Evolutionary conservation across 2,797 vertebrate genomes (phyloP).

Genomic region (Vireo griseus): DNA sequence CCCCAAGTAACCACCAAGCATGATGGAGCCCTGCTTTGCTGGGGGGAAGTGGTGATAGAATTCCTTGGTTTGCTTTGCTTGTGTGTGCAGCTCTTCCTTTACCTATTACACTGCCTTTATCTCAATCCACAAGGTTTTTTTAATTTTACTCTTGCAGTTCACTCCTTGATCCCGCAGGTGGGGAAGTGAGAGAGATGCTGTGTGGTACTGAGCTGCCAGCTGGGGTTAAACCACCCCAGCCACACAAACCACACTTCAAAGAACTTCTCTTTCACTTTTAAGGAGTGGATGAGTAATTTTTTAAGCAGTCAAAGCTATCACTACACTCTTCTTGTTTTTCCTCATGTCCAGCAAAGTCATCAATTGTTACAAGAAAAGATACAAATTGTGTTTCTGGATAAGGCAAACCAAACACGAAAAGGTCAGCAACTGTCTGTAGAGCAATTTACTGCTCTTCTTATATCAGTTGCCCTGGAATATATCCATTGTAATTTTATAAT

Average conservation of each 20-base stretch:
- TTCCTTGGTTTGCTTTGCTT: not conserved
- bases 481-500: not conserved
- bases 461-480: not conserved
- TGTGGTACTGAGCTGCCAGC: not conserved
- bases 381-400: not conserved
- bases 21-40: not conserved
- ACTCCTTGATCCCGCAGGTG: not conserved
- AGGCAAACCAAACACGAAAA: not conserved
- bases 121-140: not conserved
- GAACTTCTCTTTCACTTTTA: conserved; percentile 5
- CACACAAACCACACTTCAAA: not conserved
- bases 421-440: not conserved
- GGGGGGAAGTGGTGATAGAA: not conserved
- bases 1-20: not conserved
- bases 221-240: not conserved
- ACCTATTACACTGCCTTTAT: not conserved
- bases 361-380: not conserved
- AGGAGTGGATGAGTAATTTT: not conserved
- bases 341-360: not conserved
- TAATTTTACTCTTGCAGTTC: not conserved
- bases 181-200: not conserved
- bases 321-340: not conserved
- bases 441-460: not conserved
- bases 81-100: not conserved
- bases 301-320: not conserved